Evolutionary conservation across 2,113 vertebrate genomes (phyloP).

Genomic region (Halcyon malimbica): DNA sequence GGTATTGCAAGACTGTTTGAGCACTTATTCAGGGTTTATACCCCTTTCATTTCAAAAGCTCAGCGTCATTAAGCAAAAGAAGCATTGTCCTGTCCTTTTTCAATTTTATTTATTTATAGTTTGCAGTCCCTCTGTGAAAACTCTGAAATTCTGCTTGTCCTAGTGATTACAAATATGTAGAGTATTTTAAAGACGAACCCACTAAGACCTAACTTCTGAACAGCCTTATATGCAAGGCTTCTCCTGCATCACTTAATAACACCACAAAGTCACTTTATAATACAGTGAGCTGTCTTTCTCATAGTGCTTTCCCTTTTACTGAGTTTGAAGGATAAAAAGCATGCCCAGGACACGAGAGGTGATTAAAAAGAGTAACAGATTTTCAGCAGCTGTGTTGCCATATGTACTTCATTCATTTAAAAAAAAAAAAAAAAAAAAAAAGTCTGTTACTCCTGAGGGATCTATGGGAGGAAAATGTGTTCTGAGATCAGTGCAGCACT

Average conservation of each 20-base stretch:
- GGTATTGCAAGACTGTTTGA: neutral
- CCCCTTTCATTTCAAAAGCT: neutral
- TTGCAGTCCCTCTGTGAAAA: neutral
- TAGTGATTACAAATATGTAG: neutral
- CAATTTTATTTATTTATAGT: neutral
- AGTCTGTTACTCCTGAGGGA: conserved; percentile 2
- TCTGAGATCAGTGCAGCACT: neutral
- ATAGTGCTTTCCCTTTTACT: neutral
- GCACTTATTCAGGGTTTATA: neutral
- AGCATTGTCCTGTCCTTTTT: neutral
- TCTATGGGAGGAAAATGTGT: neutral
- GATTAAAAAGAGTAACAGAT: conserved; percentile 58
- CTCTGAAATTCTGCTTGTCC: neutral
- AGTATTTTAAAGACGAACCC: neutral
- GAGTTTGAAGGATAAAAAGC: conserved; percentile 8
- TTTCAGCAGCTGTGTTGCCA: conserved; percentile 56
- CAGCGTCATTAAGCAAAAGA: neutral
- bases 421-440: neutral
- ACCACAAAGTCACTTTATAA: neutral
- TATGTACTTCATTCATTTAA: conserved; percentile 48
- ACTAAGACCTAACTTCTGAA: neutral
- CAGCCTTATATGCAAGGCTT: neutral
- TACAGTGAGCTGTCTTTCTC: neutral
- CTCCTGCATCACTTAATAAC: neutral
- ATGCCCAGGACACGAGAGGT: neutral